Evolutionary conservation across 2,888 invertebrate species (phyloP).

Genomic region (Bedellia somnulentella): DNA sequence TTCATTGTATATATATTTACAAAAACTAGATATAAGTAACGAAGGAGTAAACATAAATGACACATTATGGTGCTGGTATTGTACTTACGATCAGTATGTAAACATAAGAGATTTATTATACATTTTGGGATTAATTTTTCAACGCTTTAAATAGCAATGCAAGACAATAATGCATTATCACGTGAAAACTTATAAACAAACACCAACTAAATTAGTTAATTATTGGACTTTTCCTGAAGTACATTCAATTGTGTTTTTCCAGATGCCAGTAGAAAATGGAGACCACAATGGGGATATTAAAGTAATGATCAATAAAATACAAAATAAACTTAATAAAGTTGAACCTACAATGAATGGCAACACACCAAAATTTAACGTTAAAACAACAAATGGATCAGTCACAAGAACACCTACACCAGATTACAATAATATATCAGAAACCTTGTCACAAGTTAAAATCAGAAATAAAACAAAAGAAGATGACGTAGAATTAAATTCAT

Average conservation of each 20-base stretch:
- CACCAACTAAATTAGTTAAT: too few relatives aligned
- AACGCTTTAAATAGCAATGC: too few relatives aligned
- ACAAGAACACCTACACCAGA: slow-evolving; percentile 43
- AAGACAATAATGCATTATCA: too few relatives aligned
- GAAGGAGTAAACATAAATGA: too few relatives aligned
- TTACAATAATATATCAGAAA: slow-evolving; percentile 27
- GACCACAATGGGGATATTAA: slow-evolving; percentile 29
- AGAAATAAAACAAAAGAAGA: slow-evolving; percentile 39
- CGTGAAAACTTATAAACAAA: too few relatives aligned
- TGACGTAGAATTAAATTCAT: slow-evolving; percentile 72
- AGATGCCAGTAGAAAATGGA: slow-evolving; percentile 40
- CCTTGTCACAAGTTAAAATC: slow-evolving; percentile 18
- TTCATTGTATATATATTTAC: too few relatives aligned
- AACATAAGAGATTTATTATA: too few relatives aligned
- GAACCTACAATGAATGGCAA: slow-evolving; percentile 13
- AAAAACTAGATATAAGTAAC: too few relatives aligned
- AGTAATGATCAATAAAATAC: slow-evolving; percentile 15
- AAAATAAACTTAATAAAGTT: slow-evolving; percentile 18
- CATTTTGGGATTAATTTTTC: too few relatives aligned
- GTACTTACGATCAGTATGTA: too few relatives aligned
- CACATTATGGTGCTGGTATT: too few relatives aligned
- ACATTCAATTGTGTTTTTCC: slow-evolving; percentile 17
- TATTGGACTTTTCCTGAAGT: too few relatives aligned
- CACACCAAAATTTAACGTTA: slow-evolving; percentile 1
- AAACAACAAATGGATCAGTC: slow-evolving; percentile 21